Conservation (phyloP, 2,888 invertebrate species). For the Drosophila niveifrons region DNA sequence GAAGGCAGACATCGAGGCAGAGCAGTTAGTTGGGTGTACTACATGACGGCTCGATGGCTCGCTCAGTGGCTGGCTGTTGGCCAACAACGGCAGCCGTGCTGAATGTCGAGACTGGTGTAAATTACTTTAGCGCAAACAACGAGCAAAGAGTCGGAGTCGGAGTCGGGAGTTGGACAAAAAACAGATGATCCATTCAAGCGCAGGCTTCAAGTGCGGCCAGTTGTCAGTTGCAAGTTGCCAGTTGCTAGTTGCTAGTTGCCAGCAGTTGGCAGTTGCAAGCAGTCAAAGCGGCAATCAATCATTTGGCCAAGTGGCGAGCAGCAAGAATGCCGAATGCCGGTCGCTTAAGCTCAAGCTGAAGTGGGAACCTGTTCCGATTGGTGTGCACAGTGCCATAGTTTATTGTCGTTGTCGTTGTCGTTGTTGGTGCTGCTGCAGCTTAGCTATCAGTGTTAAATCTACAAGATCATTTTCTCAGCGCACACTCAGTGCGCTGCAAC, state of each 20-base stretch:
- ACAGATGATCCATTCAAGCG: slow-evolving; percentile 54
- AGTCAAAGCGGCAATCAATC: slow-evolving; percentile 83
- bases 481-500: slow-evolving; percentile 48
- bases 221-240: slow-evolving; percentile 53
- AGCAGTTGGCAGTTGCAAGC: slow-evolving; percentile 55
- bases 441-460: slow-evolving; percentile 80
- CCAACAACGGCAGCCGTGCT: slow-evolving; percentile 68
- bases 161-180: neutral
- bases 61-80: slow-evolving; percentile 16
- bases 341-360: slow-evolving; percentile 48
- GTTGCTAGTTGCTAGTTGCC: slow-evolving; percentile 35
- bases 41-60: slow-evolving; percentile 42
- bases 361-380: slow-evolving; percentile 76
- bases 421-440: slow-evolving; percentile 15
- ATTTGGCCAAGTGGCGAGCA: slow-evolving; percentile 68
- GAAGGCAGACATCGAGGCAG: neutral
- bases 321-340: slow-evolving; percentile 46
- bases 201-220: slow-evolving; percentile 36
- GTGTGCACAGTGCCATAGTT: slow-evolving; percentile 48
- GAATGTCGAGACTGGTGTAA: slow-evolving; percentile 57
- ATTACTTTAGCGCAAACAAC: slow-evolving; percentile 59
- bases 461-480: slow-evolving; percentile 80
- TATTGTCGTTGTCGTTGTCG: slow-evolving; percentile 18
- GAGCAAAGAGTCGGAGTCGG: neutral
- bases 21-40: slow-evolving; percentile 51